Evolutionary conservation across 1,140 invertebrate species (phyloP).

Genomic region (Panagrolaimus sp.): DNA sequence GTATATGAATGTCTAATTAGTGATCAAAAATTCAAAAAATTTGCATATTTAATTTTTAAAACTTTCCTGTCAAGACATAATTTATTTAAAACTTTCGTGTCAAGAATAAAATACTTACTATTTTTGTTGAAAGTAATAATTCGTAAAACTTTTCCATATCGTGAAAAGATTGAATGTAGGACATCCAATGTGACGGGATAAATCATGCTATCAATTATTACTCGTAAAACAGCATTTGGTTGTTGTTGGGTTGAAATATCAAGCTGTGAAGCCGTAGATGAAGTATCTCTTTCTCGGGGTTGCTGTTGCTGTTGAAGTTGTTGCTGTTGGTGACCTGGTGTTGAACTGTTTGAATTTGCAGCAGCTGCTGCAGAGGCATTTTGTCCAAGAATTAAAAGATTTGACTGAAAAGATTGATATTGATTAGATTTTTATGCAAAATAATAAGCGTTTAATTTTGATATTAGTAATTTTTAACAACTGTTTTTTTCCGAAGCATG

Average conservation of each 20-base stretch:
- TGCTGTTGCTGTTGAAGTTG: not conserved
- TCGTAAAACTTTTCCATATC: slow-evolving; percentile 93
- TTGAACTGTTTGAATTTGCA: not conserved
- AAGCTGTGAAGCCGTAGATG: slow-evolving; percentile 34
- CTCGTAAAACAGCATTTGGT: slow-evolving; percentile 74
- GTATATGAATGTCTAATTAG: no score
- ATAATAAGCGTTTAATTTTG: no score
- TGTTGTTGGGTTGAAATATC: slow-evolving; percentile 55
- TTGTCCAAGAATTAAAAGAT: slow-evolving; percentile 67
- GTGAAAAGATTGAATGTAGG: slow-evolving; percentile 89
- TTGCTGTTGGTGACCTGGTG: not conserved
- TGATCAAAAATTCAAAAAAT: not conserved
- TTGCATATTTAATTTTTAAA: no score
- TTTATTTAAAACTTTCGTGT: no score
- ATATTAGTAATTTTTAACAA: not conserved
- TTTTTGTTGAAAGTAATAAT: slow-evolving; percentile 99
- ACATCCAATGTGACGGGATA: slow-evolving; percentile 96
- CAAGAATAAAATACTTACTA: slow-evolving; percentile 75
- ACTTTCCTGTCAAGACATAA: no score
- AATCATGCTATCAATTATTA: slow-evolving; percentile 94
- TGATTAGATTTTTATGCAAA: no score
- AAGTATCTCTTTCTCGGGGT: not conserved
- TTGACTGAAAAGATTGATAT: slow-evolving; percentile 44
- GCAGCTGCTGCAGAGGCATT: slow-evolving; percentile 75
- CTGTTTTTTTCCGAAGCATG: no score